Base-by-base conservation (phyloP, 2,888 invertebrate species). In the Drosophila heteroneura region DNA sequence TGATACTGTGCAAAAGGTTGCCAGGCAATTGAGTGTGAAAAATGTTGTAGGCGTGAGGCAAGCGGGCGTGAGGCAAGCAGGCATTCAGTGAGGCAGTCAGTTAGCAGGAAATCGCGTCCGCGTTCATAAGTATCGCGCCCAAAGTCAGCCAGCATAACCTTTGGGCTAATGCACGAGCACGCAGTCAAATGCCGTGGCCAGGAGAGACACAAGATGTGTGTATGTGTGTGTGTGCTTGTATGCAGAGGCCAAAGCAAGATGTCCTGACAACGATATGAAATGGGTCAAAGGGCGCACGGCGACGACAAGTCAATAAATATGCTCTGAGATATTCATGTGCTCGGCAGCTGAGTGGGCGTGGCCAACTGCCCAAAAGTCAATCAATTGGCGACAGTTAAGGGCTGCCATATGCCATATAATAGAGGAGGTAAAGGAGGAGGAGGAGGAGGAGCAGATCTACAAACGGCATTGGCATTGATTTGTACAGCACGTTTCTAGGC, bases 11-110 rank as follows among this genome's bases (percentile, higher is more conserved):
- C 52, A 83, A 87, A 87, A 88, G 89, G 86, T 86, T 88, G 83
- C 81, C 75, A 79, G 81, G 85, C 89, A 90, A 89, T 89, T 90
- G 89, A 89, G 89, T 89, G 90, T 87, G 85, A 84, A 87, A 84
- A 90, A 85, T 84, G 79, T 84, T 78, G 84, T 76, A 76, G 87
- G 83, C 85, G 83, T 79, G 80, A 72, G 61, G 60, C 19, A 59
- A 39, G 73, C 61, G 75, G 87, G 83, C 85, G 83, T 79, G 80
- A 74, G 61, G 60, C 19, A 60, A 39, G 73, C 61, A 56, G 52
- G 53, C 39, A 30, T n/a, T 10, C 30, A 5, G 54, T 2, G 22
- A 37, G 33, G 56, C 37, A 37, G 19, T 14, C 64, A 19, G 57
- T 52, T 28, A 33, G 69, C 69, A 57, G 67, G 52, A 69, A 67